Percentiles rank a stretch among this genome's conserved stretches.
phyloP scores from a whole-genome alignment of 2,888 invertebrate genomes.

The Noctua comes region DNA sequence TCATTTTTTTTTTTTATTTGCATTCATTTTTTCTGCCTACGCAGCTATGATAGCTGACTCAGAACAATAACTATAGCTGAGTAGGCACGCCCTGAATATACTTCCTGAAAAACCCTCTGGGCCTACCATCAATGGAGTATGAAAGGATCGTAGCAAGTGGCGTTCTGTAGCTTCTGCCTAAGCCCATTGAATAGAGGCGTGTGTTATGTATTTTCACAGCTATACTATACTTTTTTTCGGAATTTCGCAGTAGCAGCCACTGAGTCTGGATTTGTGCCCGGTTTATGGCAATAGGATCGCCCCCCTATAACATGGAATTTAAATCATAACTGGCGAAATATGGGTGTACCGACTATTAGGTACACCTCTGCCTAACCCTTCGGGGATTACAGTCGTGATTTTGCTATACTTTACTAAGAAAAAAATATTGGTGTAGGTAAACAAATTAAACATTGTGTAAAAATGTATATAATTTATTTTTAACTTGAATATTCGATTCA shows the following conservation, averaged over 20 bases:
- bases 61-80: too few relatives aligned
- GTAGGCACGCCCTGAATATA: neutral
- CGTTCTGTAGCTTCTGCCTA: too few relatives aligned
- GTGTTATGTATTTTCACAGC: neutral
- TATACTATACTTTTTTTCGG: neutral
- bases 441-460: neutral
- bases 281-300: neutral
- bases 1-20: too few relatives aligned
- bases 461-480: conserved; percentile 46
- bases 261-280: neutral
- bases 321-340: neutral
- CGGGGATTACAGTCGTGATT: neutral
- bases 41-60: neutral
- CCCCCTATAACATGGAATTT: neutral
- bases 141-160: too few relatives aligned
- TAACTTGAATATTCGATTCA: conserved; percentile 45
- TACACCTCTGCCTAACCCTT: neutral
- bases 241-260: neutral
- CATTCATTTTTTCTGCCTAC: neutral
- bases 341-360: too few relatives aligned
- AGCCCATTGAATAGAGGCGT: neutral
- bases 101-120: neutral
- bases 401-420: neutral
- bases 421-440: neutral
- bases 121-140: neutral